Conservation (phyloP, 2,888 invertebrate species). For the Flexamia atlantica region DNA sequence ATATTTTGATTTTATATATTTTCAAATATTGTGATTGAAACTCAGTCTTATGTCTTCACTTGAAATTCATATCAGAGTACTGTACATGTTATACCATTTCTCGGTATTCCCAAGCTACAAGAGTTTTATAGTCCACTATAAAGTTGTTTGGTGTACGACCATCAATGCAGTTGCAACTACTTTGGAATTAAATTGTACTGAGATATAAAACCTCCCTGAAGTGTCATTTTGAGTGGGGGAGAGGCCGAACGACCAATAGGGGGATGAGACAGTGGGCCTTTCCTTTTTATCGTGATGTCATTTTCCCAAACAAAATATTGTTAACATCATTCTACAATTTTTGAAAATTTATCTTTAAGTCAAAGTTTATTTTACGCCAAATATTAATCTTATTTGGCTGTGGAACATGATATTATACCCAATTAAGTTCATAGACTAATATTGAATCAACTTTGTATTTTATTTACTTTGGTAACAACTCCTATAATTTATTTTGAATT, state of each 20-base stretch:
- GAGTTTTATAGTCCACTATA: conserved; percentile 14
- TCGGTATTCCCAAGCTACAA: not conserved
- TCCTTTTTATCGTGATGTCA: conserved; percentile 12
- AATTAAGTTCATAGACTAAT: no score
- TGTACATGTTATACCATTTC: conserved; percentile 9
- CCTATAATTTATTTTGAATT: no score
- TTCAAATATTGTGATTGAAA: not conserved
- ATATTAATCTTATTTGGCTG: no score
- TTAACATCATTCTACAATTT: no score
- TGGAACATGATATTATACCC: no score
- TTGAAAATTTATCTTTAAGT: no score
- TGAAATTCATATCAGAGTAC: conserved; percentile 2
- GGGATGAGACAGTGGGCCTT: conserved; percentile 16
- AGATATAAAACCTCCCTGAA: conserved; percentile 37
- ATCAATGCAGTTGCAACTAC: conserved; percentile 43
- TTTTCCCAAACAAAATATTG: not conserved
- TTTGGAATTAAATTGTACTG: conserved; percentile 48
- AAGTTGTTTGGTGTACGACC: conserved; percentile 30
- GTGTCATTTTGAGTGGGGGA: conserved; percentile 39
- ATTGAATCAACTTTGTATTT: no score
- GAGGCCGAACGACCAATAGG: conserved; percentile 16
- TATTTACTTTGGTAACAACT: no score
- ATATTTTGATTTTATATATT: no score
- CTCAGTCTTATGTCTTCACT: not conserved
- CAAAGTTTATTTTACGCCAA: no score